These are phyloP conservation scores for Melanerpes formicivorus DNA, from an alignment of 2,113 vertebrate genomes.

Conservation along the genomic window DNA sequence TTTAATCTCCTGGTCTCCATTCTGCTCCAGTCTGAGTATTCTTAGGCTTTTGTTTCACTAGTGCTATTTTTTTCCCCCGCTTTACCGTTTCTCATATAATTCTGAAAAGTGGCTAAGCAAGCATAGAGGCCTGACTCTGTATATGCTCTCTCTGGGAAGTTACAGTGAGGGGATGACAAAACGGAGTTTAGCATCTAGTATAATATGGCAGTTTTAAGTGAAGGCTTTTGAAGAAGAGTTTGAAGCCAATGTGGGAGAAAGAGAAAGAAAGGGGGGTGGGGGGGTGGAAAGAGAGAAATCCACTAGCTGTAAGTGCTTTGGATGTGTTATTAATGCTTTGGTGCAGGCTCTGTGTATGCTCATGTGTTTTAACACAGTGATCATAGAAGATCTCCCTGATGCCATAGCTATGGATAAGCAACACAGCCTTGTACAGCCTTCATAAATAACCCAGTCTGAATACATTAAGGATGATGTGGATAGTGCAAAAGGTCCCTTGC, in stretches of 20 bases:
- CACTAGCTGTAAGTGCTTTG: neutral
- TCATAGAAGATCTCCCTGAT: neutral
- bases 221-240: neutral
- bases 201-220: neutral
- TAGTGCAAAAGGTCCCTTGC: neutral
- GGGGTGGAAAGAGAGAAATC: no score
- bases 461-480: neutral
- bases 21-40: fast-evolving
- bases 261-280: neutral
- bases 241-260: neutral
- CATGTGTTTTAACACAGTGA: neutral
- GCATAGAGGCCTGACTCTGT: neutral
- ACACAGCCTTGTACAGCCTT: neutral
- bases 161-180: neutral
- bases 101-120: neutral
- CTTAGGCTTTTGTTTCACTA: neutral
- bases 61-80: neutral
- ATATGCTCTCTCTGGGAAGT: neutral
- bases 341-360: neutral
- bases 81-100: neutral
- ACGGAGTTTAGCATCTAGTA: neutral
- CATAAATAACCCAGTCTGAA: neutral
- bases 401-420: neutral
- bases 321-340: neutral
- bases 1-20: neutral